Conservation (phyloP, 2,797 vertebrate genomes). For the Oreortyx pictus region DNA sequence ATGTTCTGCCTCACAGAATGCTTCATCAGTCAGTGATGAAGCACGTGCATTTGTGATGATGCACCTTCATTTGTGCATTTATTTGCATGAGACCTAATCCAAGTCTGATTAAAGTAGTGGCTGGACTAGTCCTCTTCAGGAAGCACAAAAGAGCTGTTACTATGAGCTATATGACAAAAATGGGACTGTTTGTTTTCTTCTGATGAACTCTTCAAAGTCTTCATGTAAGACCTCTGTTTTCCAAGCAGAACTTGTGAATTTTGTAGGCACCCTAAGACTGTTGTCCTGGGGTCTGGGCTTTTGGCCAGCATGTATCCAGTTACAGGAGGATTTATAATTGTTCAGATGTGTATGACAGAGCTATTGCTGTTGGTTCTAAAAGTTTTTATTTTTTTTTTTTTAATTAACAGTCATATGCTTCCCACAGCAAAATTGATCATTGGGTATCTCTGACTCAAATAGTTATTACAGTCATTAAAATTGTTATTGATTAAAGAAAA, state of each 20-base stretch:
- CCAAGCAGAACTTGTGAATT: background rate
- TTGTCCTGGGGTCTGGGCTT: background rate
- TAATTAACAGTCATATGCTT: background rate
- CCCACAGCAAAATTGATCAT: background rate
- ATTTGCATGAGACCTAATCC: background rate
- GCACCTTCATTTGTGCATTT: background rate
- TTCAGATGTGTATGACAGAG: background rate
- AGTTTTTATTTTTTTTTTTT: background rate
- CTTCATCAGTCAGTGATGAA: background rate
- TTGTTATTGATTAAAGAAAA: background rate
- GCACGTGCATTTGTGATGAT: too few species aligned
- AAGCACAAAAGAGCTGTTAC: background rate
- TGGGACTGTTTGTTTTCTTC: background rate
- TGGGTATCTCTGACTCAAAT: background rate
- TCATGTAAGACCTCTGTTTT: background rate
- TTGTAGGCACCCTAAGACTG: background rate
- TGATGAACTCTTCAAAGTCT: background rate
- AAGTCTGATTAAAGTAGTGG: background rate
- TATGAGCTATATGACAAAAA: background rate
- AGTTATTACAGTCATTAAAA: background rate
- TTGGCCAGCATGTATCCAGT: background rate
- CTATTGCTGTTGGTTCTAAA: background rate
- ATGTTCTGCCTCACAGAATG: background rate
- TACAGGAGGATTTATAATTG: background rate
- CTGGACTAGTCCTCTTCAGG: background rate